Conservation (phyloP, 2,888 invertebrate genomes). For the Litoditis marina region DNA sequence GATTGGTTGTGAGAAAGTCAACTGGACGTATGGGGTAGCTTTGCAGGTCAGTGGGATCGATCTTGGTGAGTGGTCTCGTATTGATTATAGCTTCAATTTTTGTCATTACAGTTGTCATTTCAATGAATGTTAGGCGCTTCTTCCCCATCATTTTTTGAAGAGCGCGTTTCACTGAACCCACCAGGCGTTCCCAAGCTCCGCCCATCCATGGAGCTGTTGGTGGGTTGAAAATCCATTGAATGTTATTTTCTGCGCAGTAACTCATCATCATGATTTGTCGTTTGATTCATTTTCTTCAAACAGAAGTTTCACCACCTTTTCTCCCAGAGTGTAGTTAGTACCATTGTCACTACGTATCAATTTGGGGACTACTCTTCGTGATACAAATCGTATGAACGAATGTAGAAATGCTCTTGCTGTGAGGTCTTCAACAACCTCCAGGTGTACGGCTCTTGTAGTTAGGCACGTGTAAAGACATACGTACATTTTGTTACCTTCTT, state of each 20-base stretch:
- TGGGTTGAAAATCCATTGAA: neutral
- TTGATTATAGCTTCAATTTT: conserved; percentile 2
- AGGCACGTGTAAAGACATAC: neutral
- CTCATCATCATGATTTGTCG: neutral
- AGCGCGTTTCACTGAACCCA: neutral
- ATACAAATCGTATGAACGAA: neutral
- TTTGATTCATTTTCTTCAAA: neutral
- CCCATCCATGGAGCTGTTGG: conserved; percentile 5
- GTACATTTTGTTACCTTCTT: neutral
- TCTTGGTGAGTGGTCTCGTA: neutral
- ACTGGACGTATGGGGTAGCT: neutral
- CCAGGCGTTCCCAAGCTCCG: neutral
- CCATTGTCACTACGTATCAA: neutral
- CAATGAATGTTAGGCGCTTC: neutral
- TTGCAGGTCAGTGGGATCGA: neutral
- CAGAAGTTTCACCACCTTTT: too few relatives aligned
- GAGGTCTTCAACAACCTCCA: neutral
- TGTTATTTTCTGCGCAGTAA: neutral
- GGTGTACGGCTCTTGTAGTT: neutral
- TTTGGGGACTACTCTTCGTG: neutral
- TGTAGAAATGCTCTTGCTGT: neutral
- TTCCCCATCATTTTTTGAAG: neutral
- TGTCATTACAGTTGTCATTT: neutral
- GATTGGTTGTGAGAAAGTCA: neutral
- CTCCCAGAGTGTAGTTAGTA: neutral